Base-by-base conservation (phyloP, 2,113 vertebrate genomes). In the Gallinago media region DNA sequence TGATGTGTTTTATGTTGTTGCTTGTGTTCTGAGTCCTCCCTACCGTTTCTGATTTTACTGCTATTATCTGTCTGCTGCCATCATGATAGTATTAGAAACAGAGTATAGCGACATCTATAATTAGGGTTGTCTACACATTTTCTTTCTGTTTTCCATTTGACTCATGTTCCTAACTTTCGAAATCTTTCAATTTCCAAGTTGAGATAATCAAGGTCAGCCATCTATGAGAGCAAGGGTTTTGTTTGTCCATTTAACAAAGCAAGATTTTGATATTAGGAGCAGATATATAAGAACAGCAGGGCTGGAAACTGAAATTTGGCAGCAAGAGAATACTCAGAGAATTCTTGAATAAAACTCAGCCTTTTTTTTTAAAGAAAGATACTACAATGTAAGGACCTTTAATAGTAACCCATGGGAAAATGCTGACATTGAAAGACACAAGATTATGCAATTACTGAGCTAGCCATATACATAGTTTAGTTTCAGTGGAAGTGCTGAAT, bases 11-110 rank as follows among this genome's bases (percentile, higher is more conserved):
- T 91, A 77, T 96, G 65, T 81, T 90, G 80, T 65, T 94, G 79
- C 54, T 94, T 93, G 61, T 71, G 65, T 89, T 91, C 79, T 2
- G 75, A 94, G 44, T 72, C 76, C 80, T 91, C 93, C 73, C 49
- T 56, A 54, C 70, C n/a, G 58, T 91, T 96, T 88, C 82, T 92
- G 83, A 91, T 96, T 96, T 94, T 92, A 72, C 83, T 96, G 92
- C 86, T 94, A 85, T 96, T 96, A 89, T 96, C 86, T 94, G 68
- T 93, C 92, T 94, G 88, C 88, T 94, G 80, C 52, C 76, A 62
- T 91, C 76, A 72, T 0, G 27, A 59, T 84, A 61, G 90, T 65
- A 78, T 91, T 92, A 91, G 79, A 87, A 93, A 72, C 65, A 77
- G 76, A 93, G 81, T 68, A 56, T 78, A 67, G 56, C 70, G 54